Evolutionary conservation across 2,113 vertebrate genomes (phyloP), one percentile per base, ranked within the genome.

Genomic region (Urocolius indicus): DNA sequence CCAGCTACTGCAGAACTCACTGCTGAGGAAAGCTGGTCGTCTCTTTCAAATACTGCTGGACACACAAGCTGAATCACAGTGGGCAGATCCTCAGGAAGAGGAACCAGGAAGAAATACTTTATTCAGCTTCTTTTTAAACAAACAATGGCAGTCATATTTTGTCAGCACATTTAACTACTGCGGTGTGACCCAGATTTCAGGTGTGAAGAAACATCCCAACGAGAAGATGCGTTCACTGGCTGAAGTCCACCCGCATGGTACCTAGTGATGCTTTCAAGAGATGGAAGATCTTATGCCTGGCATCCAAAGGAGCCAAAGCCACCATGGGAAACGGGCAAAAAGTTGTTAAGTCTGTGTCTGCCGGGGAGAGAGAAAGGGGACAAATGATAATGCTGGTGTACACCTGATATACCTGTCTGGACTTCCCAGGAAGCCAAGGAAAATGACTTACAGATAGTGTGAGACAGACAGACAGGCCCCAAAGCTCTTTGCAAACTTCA

Each of bases 371-470:
- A 36, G 45, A 16, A 51, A 4, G 1, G 29, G 58, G 57, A 34
- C 30, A 8, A 32, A 11, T 1, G 18, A 16, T 13, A 48, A 16
- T 36, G 11, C 1, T 1, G 1, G 8, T 2, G 52, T 1, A 4
- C 10, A 41, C 38, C 38, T 0, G 11, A 24, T 5, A 24, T 4
- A 14, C 72, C 46, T 23, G 32, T 2, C 67, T 51, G 85, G 13
- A 45, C 27, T 10, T n/a, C 34, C 82, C 59, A 6, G 46, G 51
- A 20, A 55, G 79, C 10, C 34, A 9, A 24, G n/a, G 71, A 27
- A 34, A 74, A 57, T 7, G 6, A 13, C 52, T 34, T 55, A 1
- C 3, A 77, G 24, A 11, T 0, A 26, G 27, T 67, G 62, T 15
- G 54, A 59, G 23, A 11, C 84, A 57, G 2, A 16, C 81, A 48